phyloP scores from a whole-genome alignment of 2,113 vertebrate species.

The Chelonoidis abingdonii region DNA sequence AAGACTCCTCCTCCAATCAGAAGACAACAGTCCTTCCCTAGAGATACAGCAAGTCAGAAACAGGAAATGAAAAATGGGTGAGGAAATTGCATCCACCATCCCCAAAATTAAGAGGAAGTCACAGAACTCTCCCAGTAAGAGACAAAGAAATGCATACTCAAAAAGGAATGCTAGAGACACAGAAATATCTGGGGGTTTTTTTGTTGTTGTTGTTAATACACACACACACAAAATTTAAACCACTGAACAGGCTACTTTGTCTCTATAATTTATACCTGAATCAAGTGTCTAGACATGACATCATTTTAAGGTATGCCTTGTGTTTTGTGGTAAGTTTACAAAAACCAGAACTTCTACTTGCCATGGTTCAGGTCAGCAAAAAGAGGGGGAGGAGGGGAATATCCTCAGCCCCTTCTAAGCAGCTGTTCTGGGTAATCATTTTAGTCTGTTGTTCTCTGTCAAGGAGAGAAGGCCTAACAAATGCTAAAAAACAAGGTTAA shows the following conservation, averaged over 20 bases:
- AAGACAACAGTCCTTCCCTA: slow-evolving; percentile 39
- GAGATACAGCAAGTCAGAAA: slow-evolving; percentile 33
- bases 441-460: slow-evolving; percentile 72
- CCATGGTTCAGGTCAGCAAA: slow-evolving; percentile 63
- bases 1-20: slow-evolving; percentile 46
- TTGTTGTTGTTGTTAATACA: too few species aligned
- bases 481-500: slow-evolving; percentile 39
- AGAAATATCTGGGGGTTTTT: slow-evolving; percentile 67
- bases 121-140: slow-evolving; percentile 71
- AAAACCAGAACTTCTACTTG: slow-evolving; percentile 77
- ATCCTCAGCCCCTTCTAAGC: slow-evolving; percentile 43
- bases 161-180: slow-evolving; percentile 67
- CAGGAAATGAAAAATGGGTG: slow-evolving; percentile 71
- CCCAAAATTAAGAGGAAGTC: slow-evolving; percentile 65
- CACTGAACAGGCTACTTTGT: slow-evolving; percentile 78
- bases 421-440: slow-evolving; percentile 67
- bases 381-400: slow-evolving; percentile 43
- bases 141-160: slow-evolving; percentile 54
- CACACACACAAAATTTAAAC: slow-evolving; percentile 62
- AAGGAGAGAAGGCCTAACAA: slow-evolving; percentile 69
- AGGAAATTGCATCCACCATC: slow-evolving; percentile 68
- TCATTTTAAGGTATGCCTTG: slow-evolving; percentile 80
- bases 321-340: slow-evolving; percentile 79
- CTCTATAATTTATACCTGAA: slow-evolving; percentile 83
- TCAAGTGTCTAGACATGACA: slow-evolving; percentile 85